Percentiles rank a stretch among this genome's conserved stretches.
These are phyloP conservation scores for Geopemphigus sp. DNA, from an alignment of 1,140 invertebrate genomes.

Conservation along the genomic window DNA sequence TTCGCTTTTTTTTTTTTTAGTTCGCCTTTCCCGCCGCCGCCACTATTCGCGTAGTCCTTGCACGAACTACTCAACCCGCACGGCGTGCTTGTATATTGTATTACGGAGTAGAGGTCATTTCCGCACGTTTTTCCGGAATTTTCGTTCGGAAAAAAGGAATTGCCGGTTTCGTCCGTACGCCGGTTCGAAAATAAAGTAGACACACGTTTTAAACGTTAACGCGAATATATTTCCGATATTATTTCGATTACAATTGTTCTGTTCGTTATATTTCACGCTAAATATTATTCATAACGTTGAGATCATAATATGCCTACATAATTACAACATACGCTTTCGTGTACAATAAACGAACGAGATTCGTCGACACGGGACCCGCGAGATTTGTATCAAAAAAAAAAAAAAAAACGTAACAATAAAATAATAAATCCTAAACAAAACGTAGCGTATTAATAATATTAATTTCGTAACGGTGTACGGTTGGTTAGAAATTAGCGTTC, in stretches of 20 bases:
- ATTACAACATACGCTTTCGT: background rate
- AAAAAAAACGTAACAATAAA: slow-evolving; percentile 43
- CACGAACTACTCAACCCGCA: too few relatives aligned
- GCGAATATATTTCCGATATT: slow-evolving; percentile 37
- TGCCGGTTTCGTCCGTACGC: too few relatives aligned
- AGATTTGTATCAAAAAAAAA: background rate
- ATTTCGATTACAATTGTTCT: slow-evolving; percentile 27
- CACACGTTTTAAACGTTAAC: too few relatives aligned
- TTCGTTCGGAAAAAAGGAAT: too few relatives aligned
- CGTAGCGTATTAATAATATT: background rate
- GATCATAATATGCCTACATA: slow-evolving; percentile 15
- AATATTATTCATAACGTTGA: slow-evolving; percentile 23
- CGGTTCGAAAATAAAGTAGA: too few relatives aligned
- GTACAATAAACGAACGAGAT: slow-evolving; percentile 10
- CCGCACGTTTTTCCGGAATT: too few relatives aligned
- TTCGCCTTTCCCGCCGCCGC: too few relatives aligned
- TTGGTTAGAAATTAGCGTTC: background rate
- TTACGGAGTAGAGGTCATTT: too few relatives aligned
- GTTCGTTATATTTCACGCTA: background rate
- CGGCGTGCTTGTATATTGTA: too few relatives aligned
- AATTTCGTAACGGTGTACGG: slow-evolving; percentile 28
- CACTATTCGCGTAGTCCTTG: too few relatives aligned
- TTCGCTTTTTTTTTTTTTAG: slow-evolving; percentile 12
- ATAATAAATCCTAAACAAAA: slow-evolving; percentile 35
- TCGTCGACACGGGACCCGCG: background rate